Base-by-base conservation (phyloP, 2,113 vertebrate genomes). In the Pterocles orientalis region DNA sequence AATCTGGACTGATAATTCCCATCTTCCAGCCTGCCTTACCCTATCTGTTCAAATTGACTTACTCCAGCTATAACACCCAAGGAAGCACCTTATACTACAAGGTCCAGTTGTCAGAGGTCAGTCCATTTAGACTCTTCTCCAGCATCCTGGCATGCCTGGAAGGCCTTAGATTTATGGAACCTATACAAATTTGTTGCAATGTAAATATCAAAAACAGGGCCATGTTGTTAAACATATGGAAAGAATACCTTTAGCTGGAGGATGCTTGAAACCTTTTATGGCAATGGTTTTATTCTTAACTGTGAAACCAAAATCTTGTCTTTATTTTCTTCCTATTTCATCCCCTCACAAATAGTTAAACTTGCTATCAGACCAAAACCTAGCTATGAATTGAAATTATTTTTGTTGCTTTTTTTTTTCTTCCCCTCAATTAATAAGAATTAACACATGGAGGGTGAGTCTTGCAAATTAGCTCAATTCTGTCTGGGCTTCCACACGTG, bases 1-100 rank as follows among this genome's bases (percentile, higher is more conserved):
- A 73, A 85, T 96, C 91, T 88, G 96, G 90, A 94, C 87, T 92
- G 91, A 91, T 91, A 77, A 77, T 86, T 96, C 77, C 91, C 58
- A 21, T 86, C 47, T 88, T 92, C 43, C 62, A 92, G 48, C 18
- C 53, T 87, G 64, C 79, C 82, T 94, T 82, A 39, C 58, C 31
- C 85, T 60, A 61, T 94, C 86, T 94, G 65, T 65, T 84, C 94
- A 93, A 88, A 93, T 47, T 45, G 43, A 47, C 64, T 88, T 82
- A 65, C 58, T 15, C 21, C 18, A 88, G 45, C 50, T 75, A 92
- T 25, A 86, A n/a, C 33, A 87, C 60, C 82, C 86, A 95, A 60
- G n/a, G 69, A 94, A 24, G 10, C 33, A 70, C n/a, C 31, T 82
- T 71, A 36, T 31, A 36, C 43, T 72, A 28, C 15, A 19, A 75